Percentiles rank a stretch among this genome's conserved stretches.
Conservation (phyloP, 2,113 vertebrate species). For the Ifrita kowaldi region DNA sequence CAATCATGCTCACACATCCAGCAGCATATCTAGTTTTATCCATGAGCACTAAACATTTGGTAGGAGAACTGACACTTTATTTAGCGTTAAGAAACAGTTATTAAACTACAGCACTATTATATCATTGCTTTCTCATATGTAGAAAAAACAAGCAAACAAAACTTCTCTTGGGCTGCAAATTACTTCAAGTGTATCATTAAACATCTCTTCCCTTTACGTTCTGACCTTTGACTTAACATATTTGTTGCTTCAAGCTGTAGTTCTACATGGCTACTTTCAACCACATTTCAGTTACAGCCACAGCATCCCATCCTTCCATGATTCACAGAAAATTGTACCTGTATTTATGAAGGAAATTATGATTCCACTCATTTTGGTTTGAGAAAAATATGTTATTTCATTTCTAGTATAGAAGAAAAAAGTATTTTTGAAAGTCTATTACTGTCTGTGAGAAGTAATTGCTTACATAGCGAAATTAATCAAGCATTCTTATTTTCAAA, state of each 20-base stretch:
- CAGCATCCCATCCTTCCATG: not conserved
- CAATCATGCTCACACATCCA: not conserved
- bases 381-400: not conserved
- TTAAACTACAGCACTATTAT: not conserved
- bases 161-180: not conserved
- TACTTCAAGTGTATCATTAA: not conserved
- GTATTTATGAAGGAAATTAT: not conserved
- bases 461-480: not conserved
- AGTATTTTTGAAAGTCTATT: not conserved
- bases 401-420: not conserved
- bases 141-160: not conserved
- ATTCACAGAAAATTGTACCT: not conserved
- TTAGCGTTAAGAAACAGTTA: not conserved
- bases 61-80: not conserved
- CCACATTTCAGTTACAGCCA: not conserved
- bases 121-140: not conserved
- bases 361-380: not conserved
- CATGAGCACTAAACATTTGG: not conserved
- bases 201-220: not conserved
- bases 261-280: not conserved
- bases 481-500: not conserved
- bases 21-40: not conserved
- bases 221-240: not conserved
- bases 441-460: not conserved
- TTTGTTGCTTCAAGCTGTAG: not conserved